Percentiles rank a stretch among this genome's conserved stretches.
Evolutionary conservation across 1,140 invertebrate genomes (phyloP).

Genomic region (Drosophila orena): DNA sequence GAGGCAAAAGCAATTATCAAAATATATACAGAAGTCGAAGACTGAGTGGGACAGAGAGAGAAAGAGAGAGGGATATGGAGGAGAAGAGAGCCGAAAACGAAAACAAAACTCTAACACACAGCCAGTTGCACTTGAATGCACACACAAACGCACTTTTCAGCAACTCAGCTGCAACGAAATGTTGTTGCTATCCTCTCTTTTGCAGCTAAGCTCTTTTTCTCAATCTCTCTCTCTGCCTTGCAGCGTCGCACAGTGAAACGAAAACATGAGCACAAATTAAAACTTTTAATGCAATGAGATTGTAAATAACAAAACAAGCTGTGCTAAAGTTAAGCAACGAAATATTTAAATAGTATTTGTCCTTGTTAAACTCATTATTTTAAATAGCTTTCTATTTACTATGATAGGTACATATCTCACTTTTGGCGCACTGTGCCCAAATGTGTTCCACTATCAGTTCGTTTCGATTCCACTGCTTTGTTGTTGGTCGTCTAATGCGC

Average conservation of each 20-base stretch:
- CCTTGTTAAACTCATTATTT: background rate
- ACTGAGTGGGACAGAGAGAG: slow-evolving; percentile 8
- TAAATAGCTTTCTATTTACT: background rate
- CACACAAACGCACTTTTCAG: slow-evolving; percentile 31
- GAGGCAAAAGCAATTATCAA: slow-evolving; percentile 67
- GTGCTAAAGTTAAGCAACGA: background rate
- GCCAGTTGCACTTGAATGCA: slow-evolving; percentile 35
- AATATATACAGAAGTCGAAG: slow-evolving; percentile 54
- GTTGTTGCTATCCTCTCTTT: slow-evolving; percentile 42
- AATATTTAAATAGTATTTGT: background rate
- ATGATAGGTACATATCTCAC: background rate
- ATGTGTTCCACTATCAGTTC: slow-evolving; percentile 72
- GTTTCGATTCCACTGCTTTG: slow-evolving; percentile 60
- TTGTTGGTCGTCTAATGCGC: slow-evolving; percentile 64
- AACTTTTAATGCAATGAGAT: no score
- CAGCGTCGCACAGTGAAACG: slow-evolving; percentile 28
- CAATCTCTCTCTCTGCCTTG: slow-evolving; percentile 3
- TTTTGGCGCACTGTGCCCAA: slow-evolving; percentile 37
- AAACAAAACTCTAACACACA: slow-evolving; percentile 43
- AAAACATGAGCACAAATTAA: background rate
- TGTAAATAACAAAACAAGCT: no score
- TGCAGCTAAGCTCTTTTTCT: background rate
- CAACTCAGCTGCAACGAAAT: slow-evolving; percentile 64
- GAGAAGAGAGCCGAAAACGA: slow-evolving; percentile 36
- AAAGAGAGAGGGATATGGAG: slow-evolving; percentile 11